These are phyloP conservation scores for Philereme transversata DNA, from an alignment of 2,888 invertebrate species.

Conservation along the genomic window DNA sequence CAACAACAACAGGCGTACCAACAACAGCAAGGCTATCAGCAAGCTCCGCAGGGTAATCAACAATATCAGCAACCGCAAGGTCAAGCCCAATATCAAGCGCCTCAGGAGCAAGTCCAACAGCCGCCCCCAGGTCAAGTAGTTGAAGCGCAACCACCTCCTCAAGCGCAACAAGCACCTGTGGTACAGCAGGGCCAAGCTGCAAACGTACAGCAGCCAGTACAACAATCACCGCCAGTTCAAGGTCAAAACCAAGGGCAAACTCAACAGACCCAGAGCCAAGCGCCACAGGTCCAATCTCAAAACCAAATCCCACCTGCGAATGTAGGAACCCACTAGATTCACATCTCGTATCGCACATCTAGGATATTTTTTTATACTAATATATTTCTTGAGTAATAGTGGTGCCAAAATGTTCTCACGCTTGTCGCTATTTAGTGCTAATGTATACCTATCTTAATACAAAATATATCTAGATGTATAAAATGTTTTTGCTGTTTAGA, in stretches of 20 bases:
- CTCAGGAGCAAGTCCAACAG: constrained; percentile 35
- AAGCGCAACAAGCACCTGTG: constrained; percentile 31
- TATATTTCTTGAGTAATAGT: neutral
- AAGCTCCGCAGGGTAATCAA: constrained; percentile 39
- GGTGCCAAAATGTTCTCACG: constrained; percentile 50
- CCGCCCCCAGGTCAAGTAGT: constrained; percentile 31
- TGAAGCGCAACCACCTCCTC: constrained; percentile 29
- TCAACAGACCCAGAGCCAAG: constrained; percentile 14
- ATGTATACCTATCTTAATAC: too few relatives aligned
- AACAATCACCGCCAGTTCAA: constrained; percentile 18
- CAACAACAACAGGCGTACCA: constrained; percentile 27
- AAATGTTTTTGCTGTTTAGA: constrained; percentile 8
- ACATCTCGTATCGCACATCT: constrained; percentile 2
- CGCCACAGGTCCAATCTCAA: constrained; percentile 3
- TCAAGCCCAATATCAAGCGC: constrained; percentile 37
- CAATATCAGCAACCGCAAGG: constrained; percentile 37
- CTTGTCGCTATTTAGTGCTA: constrained; percentile 16
- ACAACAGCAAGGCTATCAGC: constrained; percentile 34
- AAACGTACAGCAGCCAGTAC: constrained; percentile 18
- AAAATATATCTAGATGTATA: neutral
- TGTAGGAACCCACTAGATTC: constrained; percentile 4
- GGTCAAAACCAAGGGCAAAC: constrained; percentile 25
- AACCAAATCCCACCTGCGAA: constrained; percentile 8
- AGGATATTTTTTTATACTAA: constrained; percentile 9
- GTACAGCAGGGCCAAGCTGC: constrained; percentile 8